These are phyloP conservation scores for Dreissena rostriformis DNA, from an alignment of 1,140 invertebrate genomes.

Conservation along the genomic window DNA sequence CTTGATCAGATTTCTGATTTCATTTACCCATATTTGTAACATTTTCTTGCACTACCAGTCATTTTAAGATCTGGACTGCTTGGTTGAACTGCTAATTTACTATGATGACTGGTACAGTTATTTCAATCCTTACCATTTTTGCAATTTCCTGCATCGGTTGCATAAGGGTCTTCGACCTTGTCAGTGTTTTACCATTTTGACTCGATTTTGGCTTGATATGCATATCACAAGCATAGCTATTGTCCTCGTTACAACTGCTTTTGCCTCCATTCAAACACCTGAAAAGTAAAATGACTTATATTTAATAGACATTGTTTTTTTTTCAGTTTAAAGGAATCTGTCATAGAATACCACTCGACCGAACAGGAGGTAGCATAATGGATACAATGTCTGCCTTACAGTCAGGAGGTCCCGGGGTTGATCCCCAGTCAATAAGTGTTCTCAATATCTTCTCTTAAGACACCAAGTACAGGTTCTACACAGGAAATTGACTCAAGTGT, in stretches of 20 bases:
- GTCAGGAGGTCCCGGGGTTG: too few species aligned
- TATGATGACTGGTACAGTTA: too few species aligned
- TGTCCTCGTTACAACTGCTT: conserved; percentile 38
- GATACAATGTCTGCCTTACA: not conserved
- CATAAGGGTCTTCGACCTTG: too few species aligned
- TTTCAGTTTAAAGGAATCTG: not conserved
- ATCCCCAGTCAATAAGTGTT: not conserved
- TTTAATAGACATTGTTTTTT: too few species aligned
- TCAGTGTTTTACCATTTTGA: too few species aligned
- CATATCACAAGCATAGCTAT: conserved; percentile 34
- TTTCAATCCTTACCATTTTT: too few species aligned
- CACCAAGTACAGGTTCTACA: not conserved
- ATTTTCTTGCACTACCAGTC: too few species aligned
- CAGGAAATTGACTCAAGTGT: not conserved
- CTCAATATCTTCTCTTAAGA: not conserved
- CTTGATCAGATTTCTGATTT: too few species aligned
- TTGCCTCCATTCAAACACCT: conserved; percentile 50
- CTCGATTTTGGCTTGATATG: not conserved
- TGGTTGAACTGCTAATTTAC: too few species aligned
- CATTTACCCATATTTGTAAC: too few species aligned
- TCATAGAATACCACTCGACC: not conserved
- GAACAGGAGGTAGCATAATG: not conserved
- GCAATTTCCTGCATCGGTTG: too few species aligned
- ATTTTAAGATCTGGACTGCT: too few species aligned
- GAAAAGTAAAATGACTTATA: not conserved